Conservation (phyloP, 1,140 invertebrate genomes). For the Megathymus violae region DNA sequence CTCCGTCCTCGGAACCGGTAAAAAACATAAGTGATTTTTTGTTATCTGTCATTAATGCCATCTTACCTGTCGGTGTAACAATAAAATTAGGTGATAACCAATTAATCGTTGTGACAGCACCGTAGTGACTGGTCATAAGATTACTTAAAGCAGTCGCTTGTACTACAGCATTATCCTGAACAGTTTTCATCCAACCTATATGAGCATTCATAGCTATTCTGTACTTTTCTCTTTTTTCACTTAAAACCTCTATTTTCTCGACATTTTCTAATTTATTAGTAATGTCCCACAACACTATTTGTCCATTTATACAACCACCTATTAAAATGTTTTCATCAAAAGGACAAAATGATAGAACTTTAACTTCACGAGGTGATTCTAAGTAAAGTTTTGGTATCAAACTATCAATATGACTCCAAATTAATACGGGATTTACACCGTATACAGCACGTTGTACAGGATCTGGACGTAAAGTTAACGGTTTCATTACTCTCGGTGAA, state of each 20-base stretch:
- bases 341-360: slow-evolving; percentile 87
- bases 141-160: slow-evolving; percentile 85
- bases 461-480: slow-evolving; percentile 64
- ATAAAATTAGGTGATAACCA: slow-evolving; percentile 87
- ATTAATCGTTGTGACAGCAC: slow-evolving; percentile 85
- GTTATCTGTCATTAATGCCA: slow-evolving; percentile 66
- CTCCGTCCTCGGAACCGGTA: slow-evolving; percentile 87
- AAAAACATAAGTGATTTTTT: slow-evolving; percentile 86
- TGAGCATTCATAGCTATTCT: slow-evolving; percentile 85
- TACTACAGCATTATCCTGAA: slow-evolving; percentile 83
- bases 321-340: slow-evolving; percentile 87
- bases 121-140: slow-evolving; percentile 85
- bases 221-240: slow-evolving; percentile 86
- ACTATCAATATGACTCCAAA: slow-evolving; percentile 90
- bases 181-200: slow-evolving; percentile 88
- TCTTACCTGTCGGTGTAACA: slow-evolving; percentile 85
- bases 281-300: slow-evolving; percentile 90
- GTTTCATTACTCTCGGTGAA: slow-evolving; percentile 72
- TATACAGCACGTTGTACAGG: slow-evolving; percentile 82
- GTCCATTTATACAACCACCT: slow-evolving; percentile 89
- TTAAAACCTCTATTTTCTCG: slow-evolving; percentile 86
- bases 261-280: slow-evolving; percentile 86
- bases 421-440: slow-evolving; percentile 86
- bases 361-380: slow-evolving; percentile 87
- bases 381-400: slow-evolving; percentile 88